Base-by-base conservation (phyloP, 2,797 vertebrate genomes). In the Chelon labrosus region DNA sequence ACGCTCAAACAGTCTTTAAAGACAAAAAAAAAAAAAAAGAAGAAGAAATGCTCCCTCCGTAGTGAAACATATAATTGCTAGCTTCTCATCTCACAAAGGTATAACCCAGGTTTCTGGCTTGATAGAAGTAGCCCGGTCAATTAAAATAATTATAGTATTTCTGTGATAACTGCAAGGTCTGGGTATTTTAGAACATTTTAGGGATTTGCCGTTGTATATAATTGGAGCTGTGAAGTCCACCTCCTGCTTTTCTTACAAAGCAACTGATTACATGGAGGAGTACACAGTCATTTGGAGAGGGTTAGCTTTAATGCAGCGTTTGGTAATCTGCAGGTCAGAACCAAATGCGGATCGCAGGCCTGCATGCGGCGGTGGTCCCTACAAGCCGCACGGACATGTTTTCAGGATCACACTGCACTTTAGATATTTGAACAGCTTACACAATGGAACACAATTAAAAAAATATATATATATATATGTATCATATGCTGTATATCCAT, bases 121-220 rank as follows among this genome's bases (percentile, higher is more conserved):
- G 85, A 88, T 87, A 88, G 86, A 92, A 86, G 84, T 86, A 87
- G 73, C 83, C 85, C 16, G 77, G 89, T 88, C 85, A 88, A 91
- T 90, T 91, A 88, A 88, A 90, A 90, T 90, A 91, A 92, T 92
- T 88, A 93, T 82, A 89, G 90, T 79, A 90, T 89, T 88, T 80
- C 82, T 91, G 88, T 92, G 83, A 91, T 89, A 92, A 89, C 84
- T 90, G 89, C 86, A 85, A 86, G 83, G 88, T 90, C 80, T 85
- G 80, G 83, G 74, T 85, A 77, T 91, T 89, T 89, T 77, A 60
- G 78, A 89, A 91, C 84, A 92, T 91, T 22, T 92, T 90, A 85
- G 73, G 88, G 89, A 89, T 91, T 91, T 89, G 88, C 87, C 85
- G 83, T 90, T 90, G 79, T 76, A 77, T 86, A 85, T 91, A 91